phyloP scores from a whole-genome alignment of 2,113 vertebrate genomes.

The Coreoperca whiteheadi region DNA sequence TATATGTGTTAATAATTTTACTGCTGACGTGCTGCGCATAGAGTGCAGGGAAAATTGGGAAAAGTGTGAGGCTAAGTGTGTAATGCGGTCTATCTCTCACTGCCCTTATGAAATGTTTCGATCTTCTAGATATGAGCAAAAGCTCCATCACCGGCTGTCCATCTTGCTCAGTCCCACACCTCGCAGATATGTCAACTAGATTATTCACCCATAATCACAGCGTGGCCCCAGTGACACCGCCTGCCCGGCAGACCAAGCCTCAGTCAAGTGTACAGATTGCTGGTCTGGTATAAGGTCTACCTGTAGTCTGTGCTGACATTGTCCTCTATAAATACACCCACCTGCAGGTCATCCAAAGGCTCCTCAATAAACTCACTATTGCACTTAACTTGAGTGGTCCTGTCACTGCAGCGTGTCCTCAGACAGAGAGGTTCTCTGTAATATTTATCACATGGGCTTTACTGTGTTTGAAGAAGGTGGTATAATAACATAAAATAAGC shows the following conservation, averaged over 20 bases:
- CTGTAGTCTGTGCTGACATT: conserved; percentile 41
- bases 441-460: conserved; percentile 59
- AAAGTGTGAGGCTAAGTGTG: conserved; percentile 9
- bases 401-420: conserved; percentile 54
- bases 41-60: not conserved
- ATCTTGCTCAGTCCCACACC: conserved; percentile 24
- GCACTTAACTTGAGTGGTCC: conserved; percentile 71
- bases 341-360: conserved; percentile 51
- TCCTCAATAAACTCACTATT: conserved; percentile 55
- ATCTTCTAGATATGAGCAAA: conserved; percentile 10
- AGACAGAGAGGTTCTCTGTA: conserved; percentile 47
- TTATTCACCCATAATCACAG: conserved; percentile 59
- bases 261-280: conserved; percentile 9
- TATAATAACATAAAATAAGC: conserved; percentile 19
- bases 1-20: not conserved
- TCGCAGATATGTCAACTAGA: conserved; percentile 58
- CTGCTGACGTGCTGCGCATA: not conserved
- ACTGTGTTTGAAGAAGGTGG: conserved; percentile 25
- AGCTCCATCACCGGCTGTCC: conserved; percentile 15
- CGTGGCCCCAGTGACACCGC: conserved; percentile 20
- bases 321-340: conserved; percentile 67
- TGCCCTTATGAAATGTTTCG: not conserved
- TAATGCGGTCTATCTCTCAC: not conserved
- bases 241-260: conserved; percentile 25
- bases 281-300: conserved; percentile 31